These are phyloP conservation scores for Orius insidiosus DNA, from an alignment of 1,140 invertebrate species.

Conservation along the genomic window DNA sequence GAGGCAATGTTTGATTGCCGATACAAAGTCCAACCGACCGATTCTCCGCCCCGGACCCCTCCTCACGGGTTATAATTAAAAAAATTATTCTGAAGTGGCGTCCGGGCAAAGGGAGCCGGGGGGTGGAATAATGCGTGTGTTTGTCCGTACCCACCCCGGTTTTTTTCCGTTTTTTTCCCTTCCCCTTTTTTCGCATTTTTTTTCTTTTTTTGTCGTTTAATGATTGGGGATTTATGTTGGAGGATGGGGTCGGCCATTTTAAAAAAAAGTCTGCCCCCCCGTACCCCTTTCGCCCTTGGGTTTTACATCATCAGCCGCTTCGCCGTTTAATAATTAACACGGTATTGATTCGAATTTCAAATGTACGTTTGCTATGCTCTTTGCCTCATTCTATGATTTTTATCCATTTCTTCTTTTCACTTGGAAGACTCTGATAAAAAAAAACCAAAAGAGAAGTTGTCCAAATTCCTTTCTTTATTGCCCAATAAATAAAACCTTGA, in stretches of 20 bases:
- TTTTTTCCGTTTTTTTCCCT: not conserved
- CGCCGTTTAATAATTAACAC: constrained; percentile 10
- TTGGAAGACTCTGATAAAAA: too few relatives aligned
- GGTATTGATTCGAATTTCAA: constrained; percentile 12
- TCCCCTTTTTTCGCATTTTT: not conserved
- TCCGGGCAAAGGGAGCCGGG: not conserved
- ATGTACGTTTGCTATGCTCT: not conserved
- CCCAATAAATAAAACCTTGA: too few relatives aligned
- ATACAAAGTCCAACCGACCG: constrained; percentile 6
- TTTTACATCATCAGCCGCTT: constrained; percentile 9
- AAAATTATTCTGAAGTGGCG: constrained; percentile 7
- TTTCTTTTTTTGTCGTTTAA: constrained; percentile 11
- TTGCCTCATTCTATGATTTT: too few relatives aligned
- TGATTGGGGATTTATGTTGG: constrained; percentile 12
- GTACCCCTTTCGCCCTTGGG: not conserved
- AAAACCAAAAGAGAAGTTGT: too few relatives aligned
- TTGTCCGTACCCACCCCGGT: constrained; percentile 3
- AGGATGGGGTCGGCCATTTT: constrained; percentile 6
- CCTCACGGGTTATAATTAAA: constrained; percentile 11
- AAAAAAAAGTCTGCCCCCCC: constrained; percentile 5
- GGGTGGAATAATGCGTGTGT: constrained; percentile 10
- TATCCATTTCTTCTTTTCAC: too few relatives aligned
- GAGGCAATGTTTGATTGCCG: constrained; percentile 9
- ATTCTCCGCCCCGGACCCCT: not conserved
- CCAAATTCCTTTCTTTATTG: too few relatives aligned